Percentiles rank a stretch among this genome's conserved stretches.
These are phyloP conservation scores for Microctenopoma lineatum DNA, from an alignment of 2,797 vertebrate species.

Conservation along the genomic window DNA sequence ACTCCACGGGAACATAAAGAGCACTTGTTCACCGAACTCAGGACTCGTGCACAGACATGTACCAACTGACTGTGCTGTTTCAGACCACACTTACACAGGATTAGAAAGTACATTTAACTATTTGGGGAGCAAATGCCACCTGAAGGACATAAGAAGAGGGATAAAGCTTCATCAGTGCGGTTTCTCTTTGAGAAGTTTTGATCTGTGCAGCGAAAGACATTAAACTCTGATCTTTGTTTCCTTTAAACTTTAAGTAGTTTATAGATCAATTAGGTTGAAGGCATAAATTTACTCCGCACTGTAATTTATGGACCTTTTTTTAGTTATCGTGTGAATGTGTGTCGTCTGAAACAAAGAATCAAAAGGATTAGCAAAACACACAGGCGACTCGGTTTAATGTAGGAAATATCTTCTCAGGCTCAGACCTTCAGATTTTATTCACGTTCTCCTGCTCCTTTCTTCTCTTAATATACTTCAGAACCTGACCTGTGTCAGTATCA, in stretches of 20 bases:
- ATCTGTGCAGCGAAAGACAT: constrained; percentile 28
- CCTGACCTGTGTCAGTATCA: neutral
- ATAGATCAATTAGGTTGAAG: constrained; percentile 34
- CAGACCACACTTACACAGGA: constrained; percentile 40
- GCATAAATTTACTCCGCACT: constrained; percentile 37
- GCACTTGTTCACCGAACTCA: constrained; percentile 42
- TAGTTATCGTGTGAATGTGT: constrained; percentile 25
- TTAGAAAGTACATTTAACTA: constrained; percentile 42
- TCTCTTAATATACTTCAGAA: neutral
- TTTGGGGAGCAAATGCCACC: constrained; percentile 49
- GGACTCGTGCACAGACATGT: constrained; percentile 56
- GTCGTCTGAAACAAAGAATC: constrained; percentile 31
- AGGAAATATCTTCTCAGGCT: constrained; percentile 17
- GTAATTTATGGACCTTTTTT: constrained; percentile 56
- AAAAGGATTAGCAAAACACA: constrained; percentile 32
- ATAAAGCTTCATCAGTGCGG: constrained; percentile 9
- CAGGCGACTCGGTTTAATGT: constrained; percentile 6
- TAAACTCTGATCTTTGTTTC: constrained; percentile 45
- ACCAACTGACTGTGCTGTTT: constrained; percentile 45
- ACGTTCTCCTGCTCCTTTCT: neutral
- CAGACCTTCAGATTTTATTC: neutral
- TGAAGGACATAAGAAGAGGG: constrained; percentile 26
- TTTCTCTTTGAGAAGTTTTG: constrained; percentile 22
- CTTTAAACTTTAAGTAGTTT: constrained; percentile 32
- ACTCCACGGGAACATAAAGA: constrained; percentile 13